Evolutionary conservation across 2,797 vertebrate species (phyloP), one percentile per base, ranked within the genome.

Genomic region (Thunnus albacares): DNA sequence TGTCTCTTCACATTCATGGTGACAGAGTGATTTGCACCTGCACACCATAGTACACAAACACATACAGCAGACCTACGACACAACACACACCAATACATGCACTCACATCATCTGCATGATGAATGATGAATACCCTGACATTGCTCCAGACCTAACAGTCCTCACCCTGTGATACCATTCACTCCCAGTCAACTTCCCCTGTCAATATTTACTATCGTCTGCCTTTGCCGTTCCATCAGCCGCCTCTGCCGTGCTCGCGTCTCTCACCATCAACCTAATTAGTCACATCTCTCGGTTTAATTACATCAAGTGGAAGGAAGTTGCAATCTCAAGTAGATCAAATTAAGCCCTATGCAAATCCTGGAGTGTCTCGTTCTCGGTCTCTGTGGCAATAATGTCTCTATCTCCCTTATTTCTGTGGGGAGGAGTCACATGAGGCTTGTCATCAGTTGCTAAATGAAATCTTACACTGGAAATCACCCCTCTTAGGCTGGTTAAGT

Each of bases 291-390:
- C 92, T 94, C 79, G 75, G 86, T 94, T 94, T 96, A 95, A 96
- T 96, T 96, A 95, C 90, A 94, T 94, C 93, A 94, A 95, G 94
- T 95, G 94, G 94, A 95, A 92, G 94, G 94, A 95, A 95, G 93
- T 95, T 92, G 91, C 92, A 94, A 94, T 95, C 94, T 96, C 89
- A 95, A 96, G 94, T 95, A 95, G 93, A 95, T 96, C 94, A 95
- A 95, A 96, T 96, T 95, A 96, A 94, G 92, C 87, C 72, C 91
- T 90, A 92, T 94, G 93, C 92, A 93, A 95, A 95, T 95, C 85
- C 92, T 94, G 90, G 83, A 95, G 93, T 90, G 90, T 92, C 88
- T 94, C 73, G 5, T 86, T 87, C 72, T 69, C 49, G 35, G 89
- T 90, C 86, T 91, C 90, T 89, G 91, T 83, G 77, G 90, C 92